Evolutionary conservation across 2,888 invertebrate species (phyloP), one percentile per base, ranked within the genome.

Genomic region (Sturmia bella): DNA sequence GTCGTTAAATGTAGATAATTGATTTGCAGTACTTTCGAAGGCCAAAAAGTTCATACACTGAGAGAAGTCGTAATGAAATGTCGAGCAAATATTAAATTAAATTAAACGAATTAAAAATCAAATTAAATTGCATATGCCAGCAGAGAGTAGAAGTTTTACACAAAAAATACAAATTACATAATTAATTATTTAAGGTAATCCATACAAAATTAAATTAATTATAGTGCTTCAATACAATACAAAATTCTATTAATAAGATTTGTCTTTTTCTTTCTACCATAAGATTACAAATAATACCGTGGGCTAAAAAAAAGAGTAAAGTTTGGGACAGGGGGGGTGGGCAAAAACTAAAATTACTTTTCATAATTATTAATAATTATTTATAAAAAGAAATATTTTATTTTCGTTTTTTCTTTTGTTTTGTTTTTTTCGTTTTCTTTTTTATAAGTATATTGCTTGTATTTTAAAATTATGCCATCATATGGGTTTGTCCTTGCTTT

Each of bases 401-500:
- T 61, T 21, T 64, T 37, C 39, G 4, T 61, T 43, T 79, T 63
- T 63, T 54, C 50, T 43, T 61, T 64, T n/a, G n/a, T 63, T 19
- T 79, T 41, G 74, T 59, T 45, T 54, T 59, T 37, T 82, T 52
- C 57, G 45, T 59, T 27, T 82, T 52, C 19, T 56, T 45, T 56
- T 73, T n/a, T 66, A 83, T 85, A 85, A 83, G 83, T 85, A 83
- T 84, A 82, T 85, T 85, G 86, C 81, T 83, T 81, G 66, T 75
- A 54, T 52, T 63, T 66, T 59, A 69, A 70, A 79, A 79, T 84
- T 86, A 85, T 87, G 87, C 87, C 87, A 87, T 87, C 87, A 85
- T 87, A 86, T 86, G 85, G 87, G 86, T 87, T 87, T 87, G 87
- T 87, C 87, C 81, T 84, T 84, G 63, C 84, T 81, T 77, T 32